A percentile compares a stretch with the other conserved stretches of the same genome.
phyloP scores from a whole-genome alignment of 92 coral and sea anemone species.

The Zoanthus sociatus region DNA sequence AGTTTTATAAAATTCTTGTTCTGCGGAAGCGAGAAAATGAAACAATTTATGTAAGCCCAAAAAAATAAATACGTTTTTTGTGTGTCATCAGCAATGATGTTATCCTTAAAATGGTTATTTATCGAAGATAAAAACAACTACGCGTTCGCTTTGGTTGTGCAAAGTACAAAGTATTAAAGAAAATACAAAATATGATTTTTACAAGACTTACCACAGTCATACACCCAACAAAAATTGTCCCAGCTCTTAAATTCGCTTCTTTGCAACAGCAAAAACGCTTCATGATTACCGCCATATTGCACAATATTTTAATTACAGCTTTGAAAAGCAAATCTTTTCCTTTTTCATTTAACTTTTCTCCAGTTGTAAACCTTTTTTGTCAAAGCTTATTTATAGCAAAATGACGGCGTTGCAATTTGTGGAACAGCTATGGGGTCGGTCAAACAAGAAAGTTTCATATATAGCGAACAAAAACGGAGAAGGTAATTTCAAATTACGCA shows the following conservation, averaged over 20 bases:
- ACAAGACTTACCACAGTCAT: constrained; percentile 1
- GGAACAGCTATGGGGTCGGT: not conserved
- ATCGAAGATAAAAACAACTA: not conserved
- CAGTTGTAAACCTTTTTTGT: not conserved
- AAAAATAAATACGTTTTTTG: too few relatives aligned
- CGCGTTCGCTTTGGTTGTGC: not conserved
- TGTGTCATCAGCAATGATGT: not conserved
- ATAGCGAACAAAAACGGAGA: not conserved
- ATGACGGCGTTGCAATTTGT: not conserved
- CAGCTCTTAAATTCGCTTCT: constrained; percentile 5
- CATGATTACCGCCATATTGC: constrained; percentile 23
- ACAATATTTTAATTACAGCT: not conserved
- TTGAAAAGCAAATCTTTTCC: not conserved
- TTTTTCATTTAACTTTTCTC: not conserved
- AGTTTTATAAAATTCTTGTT: too few relatives aligned
- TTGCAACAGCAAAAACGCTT: constrained; percentile 20
- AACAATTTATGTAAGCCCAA: too few relatives aligned
- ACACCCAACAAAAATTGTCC: not conserved
- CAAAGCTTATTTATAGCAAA: not conserved
- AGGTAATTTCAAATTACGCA: not conserved
- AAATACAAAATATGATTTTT: not conserved
- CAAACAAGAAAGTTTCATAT: not conserved
- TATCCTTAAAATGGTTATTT: not conserved
- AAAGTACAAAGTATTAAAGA: not conserved
- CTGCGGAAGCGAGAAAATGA: too few relatives aligned